These are phyloP conservation scores for Galaxias olidus DNA, from an alignment of 2,797 vertebrate genomes.

Conservation along the genomic window DNA sequence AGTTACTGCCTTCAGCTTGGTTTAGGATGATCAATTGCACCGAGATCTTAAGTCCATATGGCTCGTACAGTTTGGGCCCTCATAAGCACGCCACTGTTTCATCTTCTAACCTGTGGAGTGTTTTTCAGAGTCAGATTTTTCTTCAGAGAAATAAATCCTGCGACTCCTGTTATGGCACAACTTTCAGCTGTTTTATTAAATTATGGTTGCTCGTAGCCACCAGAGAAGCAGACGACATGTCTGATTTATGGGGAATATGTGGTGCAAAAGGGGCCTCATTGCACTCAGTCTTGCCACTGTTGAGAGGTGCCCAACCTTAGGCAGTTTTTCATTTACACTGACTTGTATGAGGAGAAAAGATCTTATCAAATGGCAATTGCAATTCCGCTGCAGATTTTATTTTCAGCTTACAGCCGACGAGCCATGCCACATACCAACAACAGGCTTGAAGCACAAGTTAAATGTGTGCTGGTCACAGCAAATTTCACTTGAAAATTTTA, in stretches of 20 bases:
- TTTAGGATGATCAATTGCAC: slow-evolving; percentile 26
- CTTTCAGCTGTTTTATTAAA: slow-evolving; percentile 39
- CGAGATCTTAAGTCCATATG: slow-evolving; percentile 16
- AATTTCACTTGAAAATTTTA: not conserved
- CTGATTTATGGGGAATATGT: slow-evolving; percentile 35
- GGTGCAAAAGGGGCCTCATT: slow-evolving; percentile 14
- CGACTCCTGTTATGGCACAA: slow-evolving; percentile 22
- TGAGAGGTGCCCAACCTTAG: not conserved
- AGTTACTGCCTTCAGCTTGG: slow-evolving; percentile 25
- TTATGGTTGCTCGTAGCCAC: slow-evolving; percentile 32
- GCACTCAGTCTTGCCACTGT: slow-evolving; percentile 14
- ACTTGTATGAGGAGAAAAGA: slow-evolving; percentile 14
- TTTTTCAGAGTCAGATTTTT: slow-evolving; percentile 21
- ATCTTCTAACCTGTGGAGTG: slow-evolving; percentile 2
- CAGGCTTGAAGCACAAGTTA: not conserved
- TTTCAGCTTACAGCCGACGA: slow-evolving; percentile 13
- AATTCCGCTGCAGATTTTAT: slow-evolving; percentile 12
- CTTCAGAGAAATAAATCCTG: slow-evolving; percentile 23
- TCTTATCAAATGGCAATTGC: slow-evolving; percentile 24
- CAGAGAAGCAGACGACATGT: slow-evolving; percentile 13
- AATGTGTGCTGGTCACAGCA: not conserved
- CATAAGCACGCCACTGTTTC: slow-evolving; percentile 19
- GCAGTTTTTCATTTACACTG: slow-evolving; percentile 10
- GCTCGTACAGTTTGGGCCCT: slow-evolving; percentile 15
- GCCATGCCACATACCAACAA: not conserved